phyloP scores from a whole-genome alignment of 2,888 invertebrate genomes.

The Griposia aprilina region DNA sequence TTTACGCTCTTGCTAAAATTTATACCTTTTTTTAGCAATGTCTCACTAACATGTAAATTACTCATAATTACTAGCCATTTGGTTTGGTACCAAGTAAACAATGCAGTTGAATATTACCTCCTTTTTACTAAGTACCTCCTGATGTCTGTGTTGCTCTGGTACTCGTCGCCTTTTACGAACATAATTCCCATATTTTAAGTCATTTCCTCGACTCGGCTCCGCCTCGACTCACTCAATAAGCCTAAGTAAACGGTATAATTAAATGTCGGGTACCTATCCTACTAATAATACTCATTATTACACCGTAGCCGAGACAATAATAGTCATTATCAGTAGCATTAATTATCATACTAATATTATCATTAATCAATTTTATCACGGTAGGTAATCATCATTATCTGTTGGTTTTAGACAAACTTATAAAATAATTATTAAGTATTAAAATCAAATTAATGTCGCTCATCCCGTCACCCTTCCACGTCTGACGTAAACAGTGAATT shows the following conservation, averaged over 20 bases:
- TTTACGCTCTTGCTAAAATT: too few species aligned
- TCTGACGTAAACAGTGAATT: neutral
- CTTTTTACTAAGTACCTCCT: too few species aligned
- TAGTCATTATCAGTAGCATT: conserved; percentile 22
- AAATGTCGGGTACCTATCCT: conserved; percentile 38
- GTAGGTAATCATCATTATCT: neutral
- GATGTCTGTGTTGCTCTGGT: too few species aligned
- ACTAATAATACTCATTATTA: conserved; percentile 16
- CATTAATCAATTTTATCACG: conserved; percentile 21
- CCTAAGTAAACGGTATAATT: conserved; percentile 20
- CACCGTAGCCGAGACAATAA: conserved; percentile 27
- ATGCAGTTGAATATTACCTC: too few species aligned
- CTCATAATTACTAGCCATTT: too few species aligned
- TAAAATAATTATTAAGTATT: neutral
- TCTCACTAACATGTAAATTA: too few species aligned
- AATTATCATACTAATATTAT: too few species aligned
- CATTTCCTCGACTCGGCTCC: neutral
- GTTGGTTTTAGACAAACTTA: neutral
- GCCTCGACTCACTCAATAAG: neutral
- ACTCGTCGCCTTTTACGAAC: too few species aligned
- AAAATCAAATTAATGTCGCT: neutral
- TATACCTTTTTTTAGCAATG: too few species aligned
- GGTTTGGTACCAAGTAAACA: too few species aligned
- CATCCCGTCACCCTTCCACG: neutral
- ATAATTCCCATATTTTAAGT: too few species aligned